phyloP scores from a whole-genome alignment of 2,113 vertebrate genomes.

The Ondatra zibethicus region DNA sequence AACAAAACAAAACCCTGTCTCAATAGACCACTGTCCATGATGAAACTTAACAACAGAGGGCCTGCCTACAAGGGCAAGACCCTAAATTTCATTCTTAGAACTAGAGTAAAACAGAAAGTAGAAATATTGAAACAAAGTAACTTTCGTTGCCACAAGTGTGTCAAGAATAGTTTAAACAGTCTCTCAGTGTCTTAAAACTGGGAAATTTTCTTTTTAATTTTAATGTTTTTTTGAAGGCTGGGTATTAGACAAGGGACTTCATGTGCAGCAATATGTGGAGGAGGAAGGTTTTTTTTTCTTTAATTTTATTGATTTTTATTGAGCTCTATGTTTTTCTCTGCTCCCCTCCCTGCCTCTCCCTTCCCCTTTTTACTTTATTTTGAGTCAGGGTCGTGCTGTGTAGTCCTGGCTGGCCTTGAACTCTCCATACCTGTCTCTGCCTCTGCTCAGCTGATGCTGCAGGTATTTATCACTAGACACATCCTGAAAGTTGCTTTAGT shows the following conservation, averaged over 20 bases:
- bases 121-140: background rate
- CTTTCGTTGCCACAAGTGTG: background rate
- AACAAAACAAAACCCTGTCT: background rate
- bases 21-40: background rate
- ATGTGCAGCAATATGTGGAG: background rate
- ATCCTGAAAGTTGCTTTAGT: background rate
- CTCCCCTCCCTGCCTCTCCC: no score
- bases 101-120: constrained; percentile 24
- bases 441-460: background rate
- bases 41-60: background rate
- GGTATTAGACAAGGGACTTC: background rate
- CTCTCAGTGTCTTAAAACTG: background rate
- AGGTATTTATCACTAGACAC: background rate
- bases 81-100: background rate
- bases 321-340: no score
- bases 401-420: background rate
- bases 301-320: no score
- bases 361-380: background rate
- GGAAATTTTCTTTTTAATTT: background rate
- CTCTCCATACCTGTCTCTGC: background rate
- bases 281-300: background rate
- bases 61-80: background rate
- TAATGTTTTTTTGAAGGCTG: background rate
- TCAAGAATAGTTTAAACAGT: background rate
- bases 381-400: background rate